Conservation (phyloP, 2,888 invertebrate species). For the Chydorus sphaericus region DNA sequence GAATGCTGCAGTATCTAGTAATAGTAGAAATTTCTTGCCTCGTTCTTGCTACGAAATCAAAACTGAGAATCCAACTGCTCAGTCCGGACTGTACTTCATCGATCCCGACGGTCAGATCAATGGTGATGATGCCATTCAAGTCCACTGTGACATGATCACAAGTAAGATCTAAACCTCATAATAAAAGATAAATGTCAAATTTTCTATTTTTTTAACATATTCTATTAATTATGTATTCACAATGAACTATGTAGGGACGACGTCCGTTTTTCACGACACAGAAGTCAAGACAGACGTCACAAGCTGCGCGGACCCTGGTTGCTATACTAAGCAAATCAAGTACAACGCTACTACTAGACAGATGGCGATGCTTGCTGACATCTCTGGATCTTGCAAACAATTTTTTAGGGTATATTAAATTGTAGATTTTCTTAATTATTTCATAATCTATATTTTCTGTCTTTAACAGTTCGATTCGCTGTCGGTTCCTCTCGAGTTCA, state of each 20-base stretch:
- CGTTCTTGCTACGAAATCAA: background rate
- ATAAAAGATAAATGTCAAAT: background rate
- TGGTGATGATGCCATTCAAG: background rate
- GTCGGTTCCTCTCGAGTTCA: background rate
- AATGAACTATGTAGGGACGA: background rate
- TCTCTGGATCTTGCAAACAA: background rate
- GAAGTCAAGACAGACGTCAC: background rate
- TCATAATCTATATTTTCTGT: background rate
- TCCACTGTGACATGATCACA: background rate
- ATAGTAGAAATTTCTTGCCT: background rate
- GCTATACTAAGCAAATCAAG: background rate
- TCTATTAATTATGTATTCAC: too few species aligned
- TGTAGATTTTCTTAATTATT: background rate
- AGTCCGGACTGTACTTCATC: background rate
- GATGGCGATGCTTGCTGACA: background rate
- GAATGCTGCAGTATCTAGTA: too few species aligned
- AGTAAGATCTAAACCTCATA: background rate
- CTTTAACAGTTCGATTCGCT: background rate
- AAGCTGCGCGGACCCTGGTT: background rate
- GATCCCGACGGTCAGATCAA: background rate
- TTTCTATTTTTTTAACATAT: background rate
- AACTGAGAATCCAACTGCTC: background rate
- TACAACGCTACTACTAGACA: background rate
- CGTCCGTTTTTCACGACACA: background rate
- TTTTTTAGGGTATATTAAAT: background rate